A percentile compares a stretch with the other conserved stretches of the same genome.
Conservation (phyloP, 2,797 vertebrate species). For the Rhodeus uyekii region DNA sequence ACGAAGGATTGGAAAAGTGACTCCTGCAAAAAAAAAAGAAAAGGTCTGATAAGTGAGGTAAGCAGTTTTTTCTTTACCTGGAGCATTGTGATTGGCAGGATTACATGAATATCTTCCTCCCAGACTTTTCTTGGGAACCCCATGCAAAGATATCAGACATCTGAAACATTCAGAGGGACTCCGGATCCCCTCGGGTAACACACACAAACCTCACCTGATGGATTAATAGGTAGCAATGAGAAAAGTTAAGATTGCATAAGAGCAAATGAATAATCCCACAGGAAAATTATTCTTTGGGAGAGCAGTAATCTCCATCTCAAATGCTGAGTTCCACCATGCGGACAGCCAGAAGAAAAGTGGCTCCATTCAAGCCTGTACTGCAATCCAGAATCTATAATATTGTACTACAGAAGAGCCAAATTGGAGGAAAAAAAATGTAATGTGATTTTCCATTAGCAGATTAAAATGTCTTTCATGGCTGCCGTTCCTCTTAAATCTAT, state of each 20-base stretch:
- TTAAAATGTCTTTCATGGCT: slow-evolving; percentile 64
- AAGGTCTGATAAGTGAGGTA: not conserved
- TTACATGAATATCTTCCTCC: not conserved
- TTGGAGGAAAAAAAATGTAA: slow-evolving; percentile 55
- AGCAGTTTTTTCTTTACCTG: slow-evolving; percentile 9
- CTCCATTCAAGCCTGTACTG: slow-evolving; percentile 27
- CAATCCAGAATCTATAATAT: slow-evolving; percentile 48
- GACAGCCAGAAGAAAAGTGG: slow-evolving; percentile 49
- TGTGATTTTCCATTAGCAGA: slow-evolving; percentile 67
- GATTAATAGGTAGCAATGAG: slow-evolving; percentile 43
- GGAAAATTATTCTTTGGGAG: slow-evolving; percentile 55
- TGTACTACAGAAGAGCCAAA: slow-evolving; percentile 55
- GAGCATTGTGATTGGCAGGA: not conserved
- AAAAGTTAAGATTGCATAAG: slow-evolving; percentile 44
- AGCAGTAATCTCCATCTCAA: slow-evolving; percentile 58
- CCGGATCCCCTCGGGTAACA: slow-evolving; percentile 12
- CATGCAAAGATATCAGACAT: slow-evolving; percentile 31
- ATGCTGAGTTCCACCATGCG: slow-evolving; percentile 49
- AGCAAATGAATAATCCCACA: slow-evolving; percentile 60
- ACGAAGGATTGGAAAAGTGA: not conserved
- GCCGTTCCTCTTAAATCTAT: slow-evolving; percentile 58
- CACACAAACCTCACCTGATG: slow-evolving; percentile 37
- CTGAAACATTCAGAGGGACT: slow-evolving; percentile 21
- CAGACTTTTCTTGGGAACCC: slow-evolving; percentile 8
- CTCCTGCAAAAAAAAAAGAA: not conserved